Evolutionary conservation across 2,888 invertebrate species (phyloP), one percentile per base, ranked within the genome.

Genomic region (Chymomyza amoena): DNA sequence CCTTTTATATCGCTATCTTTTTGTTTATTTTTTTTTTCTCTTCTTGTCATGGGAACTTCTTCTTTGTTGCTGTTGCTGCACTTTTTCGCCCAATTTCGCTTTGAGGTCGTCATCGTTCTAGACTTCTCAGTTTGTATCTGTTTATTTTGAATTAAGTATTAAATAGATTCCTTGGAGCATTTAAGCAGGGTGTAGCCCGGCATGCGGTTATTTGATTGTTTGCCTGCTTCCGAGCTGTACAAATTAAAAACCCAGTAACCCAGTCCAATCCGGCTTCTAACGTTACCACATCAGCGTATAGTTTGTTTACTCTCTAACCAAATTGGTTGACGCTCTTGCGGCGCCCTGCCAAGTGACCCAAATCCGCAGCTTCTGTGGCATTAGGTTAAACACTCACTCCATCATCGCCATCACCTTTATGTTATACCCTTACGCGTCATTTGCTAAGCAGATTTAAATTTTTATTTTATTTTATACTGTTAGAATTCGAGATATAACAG

Each of bases 291-390:
- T 36, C 36, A 45, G 39, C 39, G 10, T 13, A 45, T 45, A 13
- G 61, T 39, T 61, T 39, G 6, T 39, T 32, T 61, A 18, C 54
- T 54, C n/a, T 7, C 54, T 18, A 45, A 13, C 39, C 39, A 45
- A 45, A 45, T 45, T 45, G 54, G 18, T n/a, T 54, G 54, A 20
- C 13, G 18, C 56, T 63, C 51, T 61, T 72, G 70, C 66, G 52
- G 32, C 52, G 60, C 66, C 66, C 61, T 69, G 73, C 73, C 69
- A 73, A 73, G 73, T 73, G 74, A 70, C 74, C 74, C 73, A 67
- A 70, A 73, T 74, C 69, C 45, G 36, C 4, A 45, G 10, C 39
- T 45, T 45, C 39, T 45, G 39, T 45, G 39, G 39, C 13, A 45
- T 45, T 10, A 13, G 39, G 6, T 45, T 45, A 45, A 4, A 45